Base-by-base conservation (phyloP, 2,797 vertebrate species). In the Eulemur coronatus region DNA sequence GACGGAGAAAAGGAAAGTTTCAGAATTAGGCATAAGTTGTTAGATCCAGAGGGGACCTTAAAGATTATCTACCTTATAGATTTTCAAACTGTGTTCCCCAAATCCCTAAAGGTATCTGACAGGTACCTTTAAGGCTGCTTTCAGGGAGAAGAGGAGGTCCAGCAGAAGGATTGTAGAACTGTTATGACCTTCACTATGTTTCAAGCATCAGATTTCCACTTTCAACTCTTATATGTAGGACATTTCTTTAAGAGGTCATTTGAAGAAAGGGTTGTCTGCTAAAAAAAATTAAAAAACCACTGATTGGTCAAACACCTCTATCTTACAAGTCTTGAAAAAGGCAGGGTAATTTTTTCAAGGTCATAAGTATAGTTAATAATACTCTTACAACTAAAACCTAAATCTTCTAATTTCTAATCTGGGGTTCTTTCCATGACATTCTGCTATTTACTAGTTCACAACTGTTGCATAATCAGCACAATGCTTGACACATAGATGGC, bases 331-430 rank as follows among this genome's bases (percentile, higher is more conserved):
- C 38, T 89, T 91, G 88, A 91, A 75, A 61, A 91, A 93, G 55
- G 11, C 70, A 90, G 73, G 30, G 52, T 95, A 33, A 85, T 84
- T 92, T 96, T 67, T 69, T 69, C 35, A 92, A 78, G 5, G 33
- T 89, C 48, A 92, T 50, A 61, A 5, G 50, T 72, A 22, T 30
- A 95, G 10, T 89, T 93, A 57, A 73, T 72, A 76, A 63, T 92
- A 73, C 38, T 73, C 7, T 94, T 52, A 94, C 50, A 90, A 72
- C 5, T 43, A 81, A 92, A 93, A 67, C 26, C 28, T 85, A 59
- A 91, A 48, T 86, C 43, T 90, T 97, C 48, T 65, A 41, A 84
- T 95, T 96, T 95, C 48, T 5, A 88, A n/a, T 73, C 8, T 95
- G 18, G 33, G 1, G 3, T 81, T 90, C 30, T 95, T 91, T 80